Evolutionary conservation across 2,888 invertebrate genomes (phyloP).

Genomic region (Bruchidius siliquastri): DNA sequence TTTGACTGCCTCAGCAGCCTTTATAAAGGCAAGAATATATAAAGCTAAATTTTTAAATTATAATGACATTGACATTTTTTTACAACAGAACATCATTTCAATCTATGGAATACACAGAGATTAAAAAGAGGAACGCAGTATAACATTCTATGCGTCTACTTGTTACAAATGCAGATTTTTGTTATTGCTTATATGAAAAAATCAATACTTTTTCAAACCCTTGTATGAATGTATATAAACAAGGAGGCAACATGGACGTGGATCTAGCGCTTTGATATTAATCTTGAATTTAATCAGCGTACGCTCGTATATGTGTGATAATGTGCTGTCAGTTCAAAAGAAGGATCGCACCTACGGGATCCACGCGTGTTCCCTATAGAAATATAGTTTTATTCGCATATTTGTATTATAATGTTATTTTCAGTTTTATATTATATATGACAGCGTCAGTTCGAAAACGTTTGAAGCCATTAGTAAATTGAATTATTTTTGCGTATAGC

Average conservation of each 20-base stretch:
- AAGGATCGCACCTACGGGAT: conserved; percentile 47
- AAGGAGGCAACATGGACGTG: neutral
- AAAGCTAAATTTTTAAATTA: too few relatives aligned
- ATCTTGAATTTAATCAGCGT: conserved; percentile 46
- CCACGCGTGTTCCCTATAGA: conserved; percentile 40
- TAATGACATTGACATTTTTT: too few relatives aligned
- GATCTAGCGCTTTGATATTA: conserved; percentile 22
- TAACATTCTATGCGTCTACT: too few relatives aligned
- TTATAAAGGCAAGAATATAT: too few relatives aligned
- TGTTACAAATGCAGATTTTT: too few relatives aligned
- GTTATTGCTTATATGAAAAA: too few relatives aligned
- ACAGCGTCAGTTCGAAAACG: neutral
- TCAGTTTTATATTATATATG: conserved; percentile 22
- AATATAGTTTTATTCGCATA: conserved; percentile 41
- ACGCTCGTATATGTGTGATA: conserved; percentile 44
- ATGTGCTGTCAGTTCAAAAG: conserved; percentile 46
- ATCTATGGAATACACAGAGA: too few relatives aligned
- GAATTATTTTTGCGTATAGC: neutral
- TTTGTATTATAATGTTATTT: conserved; percentile 39
- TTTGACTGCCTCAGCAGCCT: too few relatives aligned
- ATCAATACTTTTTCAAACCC: too few relatives aligned
- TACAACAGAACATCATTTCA: too few relatives aligned
- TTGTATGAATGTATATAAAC: neutral
- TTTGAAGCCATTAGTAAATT: neutral
- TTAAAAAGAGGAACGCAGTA: too few relatives aligned